Percentiles rank a stretch among this genome's conserved stretches.
Conservation (phyloP, 2,797 vertebrate species). For the Salmo trutta region DNA sequence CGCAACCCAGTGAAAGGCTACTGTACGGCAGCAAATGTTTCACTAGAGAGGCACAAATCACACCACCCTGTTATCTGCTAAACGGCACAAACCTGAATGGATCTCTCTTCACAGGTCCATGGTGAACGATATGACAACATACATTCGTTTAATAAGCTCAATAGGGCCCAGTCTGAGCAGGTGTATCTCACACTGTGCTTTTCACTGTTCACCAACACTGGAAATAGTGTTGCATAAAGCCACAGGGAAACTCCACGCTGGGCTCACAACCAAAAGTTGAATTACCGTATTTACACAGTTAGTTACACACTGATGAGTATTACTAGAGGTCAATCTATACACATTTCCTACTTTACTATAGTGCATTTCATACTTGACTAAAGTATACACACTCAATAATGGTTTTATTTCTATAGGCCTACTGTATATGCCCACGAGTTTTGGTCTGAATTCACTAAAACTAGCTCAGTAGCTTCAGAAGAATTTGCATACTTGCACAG, state of each 20-base stretch:
- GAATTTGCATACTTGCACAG: background rate
- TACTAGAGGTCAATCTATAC: background rate
- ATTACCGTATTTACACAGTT: background rate
- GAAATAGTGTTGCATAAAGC: slow-evolving; percentile 16
- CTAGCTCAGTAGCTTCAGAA: background rate
- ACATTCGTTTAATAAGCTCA: background rate
- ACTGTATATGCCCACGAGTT: background rate
- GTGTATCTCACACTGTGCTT: background rate
- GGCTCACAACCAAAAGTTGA: slow-evolving; percentile 30
- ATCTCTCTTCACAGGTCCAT: background rate
- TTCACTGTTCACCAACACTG: slow-evolving; percentile 32
- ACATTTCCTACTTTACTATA: background rate
- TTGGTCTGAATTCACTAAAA: background rate
- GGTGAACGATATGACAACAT: background rate
- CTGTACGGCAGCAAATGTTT: too few species aligned
- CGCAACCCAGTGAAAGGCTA: too few species aligned
- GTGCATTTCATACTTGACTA: background rate
- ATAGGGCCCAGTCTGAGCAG: background rate
- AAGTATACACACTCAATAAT: too few species aligned
- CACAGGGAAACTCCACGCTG: slow-evolving; percentile 63
- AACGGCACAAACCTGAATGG: too few species aligned
- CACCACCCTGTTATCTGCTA: too few species aligned
- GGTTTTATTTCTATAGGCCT: background rate
- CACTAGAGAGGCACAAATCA: too few species aligned
- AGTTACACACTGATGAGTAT: background rate